Conservation (phyloP, 2,888 invertebrate species). For the Disparrhopalites patrizii region DNA sequence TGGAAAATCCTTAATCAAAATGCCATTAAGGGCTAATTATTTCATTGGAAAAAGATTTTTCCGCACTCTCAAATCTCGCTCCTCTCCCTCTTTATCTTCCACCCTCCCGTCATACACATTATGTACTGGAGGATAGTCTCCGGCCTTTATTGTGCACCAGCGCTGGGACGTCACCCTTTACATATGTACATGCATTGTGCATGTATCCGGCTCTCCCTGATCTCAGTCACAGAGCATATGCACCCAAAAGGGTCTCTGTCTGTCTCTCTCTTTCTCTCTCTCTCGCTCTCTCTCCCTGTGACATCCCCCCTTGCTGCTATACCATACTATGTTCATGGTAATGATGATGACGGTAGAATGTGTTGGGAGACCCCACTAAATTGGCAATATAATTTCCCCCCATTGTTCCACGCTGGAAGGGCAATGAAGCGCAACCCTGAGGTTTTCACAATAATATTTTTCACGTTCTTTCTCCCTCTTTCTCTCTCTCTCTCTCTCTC, state of each 20-base stretch:
- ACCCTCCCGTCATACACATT: too few species aligned
- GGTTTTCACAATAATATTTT: slow-evolving; percentile 23
- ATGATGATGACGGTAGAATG: slow-evolving; percentile 16
- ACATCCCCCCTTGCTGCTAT: too few species aligned
- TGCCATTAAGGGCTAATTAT: slow-evolving; percentile 31
- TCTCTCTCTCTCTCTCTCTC: neutral
- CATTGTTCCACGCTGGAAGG: slow-evolving; percentile 19
- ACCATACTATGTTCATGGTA: too few species aligned
- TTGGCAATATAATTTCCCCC: slow-evolving; percentile 26
- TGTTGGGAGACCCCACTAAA: slow-evolving; percentile 12
- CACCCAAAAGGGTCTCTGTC: neutral
- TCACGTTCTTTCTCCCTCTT: neutral
- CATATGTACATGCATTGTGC: neutral
- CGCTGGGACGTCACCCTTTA: neutral
- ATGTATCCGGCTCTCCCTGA: too few species aligned
- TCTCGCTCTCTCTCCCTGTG: too few species aligned
- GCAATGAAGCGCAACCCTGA: slow-evolving; percentile 26
- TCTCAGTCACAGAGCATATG: too few species aligned
- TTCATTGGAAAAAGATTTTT: slow-evolving; percentile 23
- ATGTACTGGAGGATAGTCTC: too few species aligned
- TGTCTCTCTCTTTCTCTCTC: too few species aligned
- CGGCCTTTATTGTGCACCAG: too few species aligned
- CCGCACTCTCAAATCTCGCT: neutral
- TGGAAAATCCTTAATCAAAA: slow-evolving; percentile 26
- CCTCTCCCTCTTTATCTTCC: too few species aligned